These are phyloP conservation scores for Cordilura impudica DNA, from an alignment of 2,888 invertebrate species.

Conservation along the genomic window DNA sequence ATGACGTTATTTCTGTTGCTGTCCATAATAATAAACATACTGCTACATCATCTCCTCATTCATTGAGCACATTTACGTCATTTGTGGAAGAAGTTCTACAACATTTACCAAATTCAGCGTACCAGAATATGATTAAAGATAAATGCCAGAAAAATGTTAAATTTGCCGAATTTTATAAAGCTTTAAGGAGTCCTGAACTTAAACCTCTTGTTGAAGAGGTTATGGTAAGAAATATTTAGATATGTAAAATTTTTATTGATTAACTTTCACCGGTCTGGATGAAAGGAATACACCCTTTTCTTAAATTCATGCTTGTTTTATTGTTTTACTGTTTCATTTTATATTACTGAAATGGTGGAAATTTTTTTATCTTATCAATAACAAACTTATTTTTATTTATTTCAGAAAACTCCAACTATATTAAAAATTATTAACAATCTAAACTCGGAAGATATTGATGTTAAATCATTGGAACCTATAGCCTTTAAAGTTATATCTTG, in stretches of 20 bases:
- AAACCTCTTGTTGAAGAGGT: slow-evolving; percentile 65
- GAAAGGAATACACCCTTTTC: no score
- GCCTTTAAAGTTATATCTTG: slow-evolving; percentile 71
- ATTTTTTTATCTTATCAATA: no score
- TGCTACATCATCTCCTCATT: background rate
- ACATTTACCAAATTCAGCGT: slow-evolving; percentile 69
- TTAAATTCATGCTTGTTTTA: no score
- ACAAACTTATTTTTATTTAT: background rate
- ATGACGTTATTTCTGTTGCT: background rate
- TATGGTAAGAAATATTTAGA: slow-evolving; percentile 65
- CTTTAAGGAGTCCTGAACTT: slow-evolving; percentile 68
- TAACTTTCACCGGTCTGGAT: no score
- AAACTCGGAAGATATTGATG: slow-evolving; percentile 67
- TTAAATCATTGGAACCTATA: slow-evolving; percentile 65
- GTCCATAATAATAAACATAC: slow-evolving; percentile 4
- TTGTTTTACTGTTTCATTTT: no score
- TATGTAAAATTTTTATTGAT: background rate
- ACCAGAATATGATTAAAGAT: slow-evolving; percentile 69
- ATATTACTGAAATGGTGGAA: no score
- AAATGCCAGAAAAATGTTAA: slow-evolving; percentile 65
- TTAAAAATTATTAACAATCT: slow-evolving; percentile 65
- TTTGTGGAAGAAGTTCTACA: slow-evolving; percentile 69
- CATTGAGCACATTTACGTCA: slow-evolving; percentile 64
- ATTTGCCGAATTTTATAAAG: slow-evolving; percentile 71
- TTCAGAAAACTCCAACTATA: slow-evolving; percentile 63